Base-by-base conservation (phyloP, 2,113 vertebrate genomes). In the Camarhynchus parvulus region DNA sequence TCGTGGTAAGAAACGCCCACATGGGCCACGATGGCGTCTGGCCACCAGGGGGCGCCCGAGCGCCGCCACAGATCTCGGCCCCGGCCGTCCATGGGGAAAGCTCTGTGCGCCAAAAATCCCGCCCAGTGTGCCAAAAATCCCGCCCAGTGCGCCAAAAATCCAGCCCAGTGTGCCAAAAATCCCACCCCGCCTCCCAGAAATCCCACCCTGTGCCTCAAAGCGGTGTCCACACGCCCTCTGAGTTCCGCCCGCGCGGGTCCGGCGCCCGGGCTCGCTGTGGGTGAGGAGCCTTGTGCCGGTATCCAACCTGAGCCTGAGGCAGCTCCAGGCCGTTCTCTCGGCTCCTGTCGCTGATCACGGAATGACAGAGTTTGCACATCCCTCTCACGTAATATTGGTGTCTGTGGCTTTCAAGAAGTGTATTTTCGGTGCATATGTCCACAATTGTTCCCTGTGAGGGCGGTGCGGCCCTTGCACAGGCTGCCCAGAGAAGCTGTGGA, bases 11-110 rank as follows among this genome's bases (percentile, higher is more conserved):
- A 52, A 52, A 3, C 42, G 52, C 83, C 70, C 42, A 9, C 42
- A 9, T 2, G 0, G 3, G 2, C 20, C 0, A 0, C 2, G 4
- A 21, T 11, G 21, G 16, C 9, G 4, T 2, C 8, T 7, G 11
- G 17, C 52, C 83, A 9, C 9, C 18, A 50, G 72, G 25, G 53
- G 44, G 52, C 31, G 44, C 25, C 13, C 13, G 72, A 67, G 44
- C 21, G 31, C 72, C 62, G 35, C 72, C 44, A 17, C 72, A 49
- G 44, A 31, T 0, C 10, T 30, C 15, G 30, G 24, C 6, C 15
- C 19, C 23, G 5, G 18, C 11, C 16, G 3, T 1, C 20, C 8
- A 0, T 0, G 11, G 17, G 46, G 39, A 4, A 27, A 17, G 5
- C 9, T 24, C 49, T 20, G 39, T 1, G 33, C 46, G 14, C 72